Evolutionary conservation across 2,113 vertebrate genomes (phyloP), one percentile per base, ranked within the genome.

Genomic region (Corythoichthys haematopterus): DNA sequence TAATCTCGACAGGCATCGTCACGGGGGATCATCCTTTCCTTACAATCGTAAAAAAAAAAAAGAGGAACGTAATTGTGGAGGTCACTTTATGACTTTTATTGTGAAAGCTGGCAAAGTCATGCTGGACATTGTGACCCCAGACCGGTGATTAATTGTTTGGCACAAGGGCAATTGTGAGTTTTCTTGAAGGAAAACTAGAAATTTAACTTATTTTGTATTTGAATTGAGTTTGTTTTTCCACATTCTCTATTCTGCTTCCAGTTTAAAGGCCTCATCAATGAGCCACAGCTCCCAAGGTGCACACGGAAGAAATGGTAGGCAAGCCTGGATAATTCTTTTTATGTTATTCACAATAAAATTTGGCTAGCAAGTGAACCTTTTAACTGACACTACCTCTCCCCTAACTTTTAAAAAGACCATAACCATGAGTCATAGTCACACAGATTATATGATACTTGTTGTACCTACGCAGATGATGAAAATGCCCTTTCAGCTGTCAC

Each of bases 261-360:
- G 89, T 63, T 35, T 68, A 69, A 87, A 71, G 66, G 43, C 73
- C 50, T 75, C 82, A 46, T 46, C 84, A 48, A 59, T 77, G 56
- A 78, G 71, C 69, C 78, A 67, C 40, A 77, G 64, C 55, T 61
- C 79, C 4, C 74, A 70, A 5, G 37, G 68, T 0, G 37, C 71
- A 46, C 69, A 33, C 28, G 72, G 60, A 75, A 80, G 70, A 1
- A 84, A 85, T 64, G 89, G 89, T 90, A 72, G 78, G 63, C 20
- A 45, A 16, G 16, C 6, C 20, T 28, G 20, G 20, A 28, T 28
- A 37, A 35, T 60, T 10, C 15, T 45, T 9, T 6, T 61, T 5
- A n/a, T 14, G 6, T 14, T 20, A 12, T 36, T 60, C 0, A 15
- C 14, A 11, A 3, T 43, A 43, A 28, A 43, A 43, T 43, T 43